Evolutionary conservation across 1,140 invertebrate genomes (phyloP).

Genomic region (Cyclina sinensis): DNA sequence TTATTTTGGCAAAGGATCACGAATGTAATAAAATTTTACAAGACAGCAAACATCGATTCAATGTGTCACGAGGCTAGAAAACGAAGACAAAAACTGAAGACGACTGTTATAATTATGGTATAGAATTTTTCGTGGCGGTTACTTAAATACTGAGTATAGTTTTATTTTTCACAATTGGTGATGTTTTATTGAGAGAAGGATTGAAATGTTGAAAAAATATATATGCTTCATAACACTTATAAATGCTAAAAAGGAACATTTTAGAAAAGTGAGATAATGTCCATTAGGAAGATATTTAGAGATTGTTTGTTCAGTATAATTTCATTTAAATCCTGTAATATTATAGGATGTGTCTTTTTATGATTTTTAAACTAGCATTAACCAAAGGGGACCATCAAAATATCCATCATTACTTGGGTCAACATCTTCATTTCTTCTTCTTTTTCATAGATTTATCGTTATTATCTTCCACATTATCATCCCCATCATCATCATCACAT

Average conservation of each 20-base stretch:
- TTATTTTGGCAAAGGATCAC: conserved; percentile 22
- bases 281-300: neutral
- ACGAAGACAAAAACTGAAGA: neutral
- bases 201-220: too few species aligned
- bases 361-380: neutral
- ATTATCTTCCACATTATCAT: neutral
- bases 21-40: conserved; percentile 18
- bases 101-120: neutral
- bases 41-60: conserved; percentile 39
- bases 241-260: too few species aligned
- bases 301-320: neutral
- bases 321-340: neutral
- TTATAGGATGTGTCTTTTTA: neutral
- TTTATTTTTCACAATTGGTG: neutral
- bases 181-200: neutral
- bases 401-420: neutral
- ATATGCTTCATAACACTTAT: too few species aligned
- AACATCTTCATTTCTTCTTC: neutral
- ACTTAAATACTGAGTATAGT: neutral
- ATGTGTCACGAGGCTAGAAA: neutral
- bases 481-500: neutral
- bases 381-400: neutral
- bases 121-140: conserved; percentile 2
- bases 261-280: neutral
- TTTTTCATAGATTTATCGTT: neutral